Evolutionary conservation across 1,140 invertebrate species (phyloP).

Genomic region (Gryon sp.): DNA sequence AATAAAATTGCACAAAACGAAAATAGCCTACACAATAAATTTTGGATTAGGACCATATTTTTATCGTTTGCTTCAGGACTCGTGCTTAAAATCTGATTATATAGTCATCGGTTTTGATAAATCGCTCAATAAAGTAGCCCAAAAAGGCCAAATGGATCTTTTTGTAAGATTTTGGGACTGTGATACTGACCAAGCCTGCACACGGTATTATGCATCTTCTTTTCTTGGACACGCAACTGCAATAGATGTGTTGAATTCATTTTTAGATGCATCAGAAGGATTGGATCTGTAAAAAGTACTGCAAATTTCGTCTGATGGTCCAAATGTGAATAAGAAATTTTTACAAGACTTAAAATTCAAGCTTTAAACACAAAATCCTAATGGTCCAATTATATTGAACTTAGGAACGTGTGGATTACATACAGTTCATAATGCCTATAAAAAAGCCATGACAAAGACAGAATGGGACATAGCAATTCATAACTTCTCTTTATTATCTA

Average conservation of each 20-base stretch:
- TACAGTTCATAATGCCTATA: slow-evolving; percentile 51
- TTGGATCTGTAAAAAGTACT: slow-evolving; percentile 38
- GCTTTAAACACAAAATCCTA: no score
- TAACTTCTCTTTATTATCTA: slow-evolving; percentile 51
- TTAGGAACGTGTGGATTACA: slow-evolving; percentile 61
- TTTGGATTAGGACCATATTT: slow-evolving; percentile 56
- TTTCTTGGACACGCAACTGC: slow-evolving; percentile 50
- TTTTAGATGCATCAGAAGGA: slow-evolving; percentile 4
- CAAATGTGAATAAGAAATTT: slow-evolving; percentile 36
- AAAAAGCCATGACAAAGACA: slow-evolving; percentile 44
- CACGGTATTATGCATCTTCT: slow-evolving; percentile 43
- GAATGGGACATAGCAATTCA: slow-evolving; percentile 56
- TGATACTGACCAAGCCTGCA: slow-evolving; percentile 8
- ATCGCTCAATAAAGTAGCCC: slow-evolving; percentile 50
- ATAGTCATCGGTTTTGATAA: slow-evolving; percentile 60
- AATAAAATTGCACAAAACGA: slow-evolving; percentile 46
- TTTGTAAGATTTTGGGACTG: slow-evolving; percentile 42
- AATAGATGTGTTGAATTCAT: slow-evolving; percentile 31
- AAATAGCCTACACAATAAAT: slow-evolving; percentile 45
- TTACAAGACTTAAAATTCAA: slow-evolving; percentile 21
- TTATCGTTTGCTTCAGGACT: slow-evolving; percentile 28
- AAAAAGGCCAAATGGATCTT: slow-evolving; percentile 52
- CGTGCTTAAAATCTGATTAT: slow-evolving; percentile 22
- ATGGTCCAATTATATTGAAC: no score
- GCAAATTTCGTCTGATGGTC: slow-evolving; percentile 55